phyloP scores from a whole-genome alignment of 2,888 invertebrate genomes.

The Antheraea assamensis region DNA sequence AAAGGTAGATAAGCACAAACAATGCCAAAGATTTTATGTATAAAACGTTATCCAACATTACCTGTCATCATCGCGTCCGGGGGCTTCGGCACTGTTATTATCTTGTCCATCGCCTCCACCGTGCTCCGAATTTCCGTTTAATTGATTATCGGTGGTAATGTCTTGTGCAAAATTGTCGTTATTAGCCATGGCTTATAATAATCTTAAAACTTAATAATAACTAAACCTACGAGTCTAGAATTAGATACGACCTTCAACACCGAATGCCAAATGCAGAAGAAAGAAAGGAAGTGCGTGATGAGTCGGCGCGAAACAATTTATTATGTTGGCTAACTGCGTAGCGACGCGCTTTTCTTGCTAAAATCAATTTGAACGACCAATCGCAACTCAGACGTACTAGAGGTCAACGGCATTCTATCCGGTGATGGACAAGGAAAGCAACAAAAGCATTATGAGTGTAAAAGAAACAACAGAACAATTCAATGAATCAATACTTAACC shows the following conservation, averaged over 20 bases:
- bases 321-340: conserved; percentile 54
- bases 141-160: conserved; percentile 87
- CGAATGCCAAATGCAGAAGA: conserved; percentile 81
- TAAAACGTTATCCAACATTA: conserved; percentile 60
- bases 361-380: conserved; percentile 49
- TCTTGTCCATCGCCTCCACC: conserved; percentile 87
- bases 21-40: conserved; percentile 21
- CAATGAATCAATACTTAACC: conserved; percentile 55
- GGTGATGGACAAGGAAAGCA: conserved; percentile 44
- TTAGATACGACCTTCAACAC: conserved; percentile 76
- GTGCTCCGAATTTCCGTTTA: conserved; percentile 83
- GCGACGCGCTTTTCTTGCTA: conserved; percentile 56
- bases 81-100: conserved; percentile 88
- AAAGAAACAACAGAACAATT: conserved; percentile 40
- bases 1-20: conserved; percentile 25
- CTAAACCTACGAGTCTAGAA: conserved; percentile 65
- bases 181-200: conserved; percentile 85
- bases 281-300: conserved; percentile 62
- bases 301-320: conserved; percentile 63
- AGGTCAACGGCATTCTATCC: conserved; percentile 68
- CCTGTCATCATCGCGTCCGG: conserved; percentile 92
- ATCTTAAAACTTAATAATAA: conserved; percentile 81
- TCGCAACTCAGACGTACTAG: conserved; percentile 43
- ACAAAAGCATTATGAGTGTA: conserved; percentile 26
- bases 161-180: conserved; percentile 91